phyloP scores from a whole-genome alignment of 2,888 invertebrate species.

The Mermis nigrescens region DNA sequence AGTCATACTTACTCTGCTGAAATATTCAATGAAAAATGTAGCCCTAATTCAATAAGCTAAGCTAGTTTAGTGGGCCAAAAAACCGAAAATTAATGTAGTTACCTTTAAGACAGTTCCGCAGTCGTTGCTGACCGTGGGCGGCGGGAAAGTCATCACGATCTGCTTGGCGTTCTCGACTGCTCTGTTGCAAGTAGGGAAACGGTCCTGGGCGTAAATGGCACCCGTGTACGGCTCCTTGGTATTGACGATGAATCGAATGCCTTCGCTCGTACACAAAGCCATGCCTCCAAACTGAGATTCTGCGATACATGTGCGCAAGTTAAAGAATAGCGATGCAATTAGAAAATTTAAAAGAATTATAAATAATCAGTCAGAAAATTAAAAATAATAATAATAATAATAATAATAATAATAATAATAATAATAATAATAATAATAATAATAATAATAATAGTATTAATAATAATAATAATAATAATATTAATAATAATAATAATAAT shows the following conservation, averaged over 20 bases:
- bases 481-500: too few relatives aligned
- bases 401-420: too few relatives aligned
- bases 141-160: constrained; percentile 32
- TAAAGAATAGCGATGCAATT: background rate
- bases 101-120: constrained; percentile 30
- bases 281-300: constrained; percentile 33
- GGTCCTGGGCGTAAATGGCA: constrained; percentile 32
- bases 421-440: too few relatives aligned
- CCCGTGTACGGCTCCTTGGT: constrained; percentile 33
- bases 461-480: too few relatives aligned
- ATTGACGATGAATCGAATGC: constrained; percentile 32
- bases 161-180: constrained; percentile 32
- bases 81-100: background rate
- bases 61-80: too few relatives aligned
- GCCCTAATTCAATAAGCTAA: too few relatives aligned
- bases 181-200: constrained; percentile 30
- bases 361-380: background rate
- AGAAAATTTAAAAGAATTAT: background rate
- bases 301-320: constrained; percentile 11
- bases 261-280: constrained; percentile 32
- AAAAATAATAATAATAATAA: background rate
- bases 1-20: background rate
- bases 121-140: constrained; percentile 29
- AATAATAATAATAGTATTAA: too few relatives aligned
- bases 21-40: too few relatives aligned